Evolutionary conservation across 2,888 invertebrate genomes (phyloP).

Genomic region (Stomorhina lunata): DNA sequence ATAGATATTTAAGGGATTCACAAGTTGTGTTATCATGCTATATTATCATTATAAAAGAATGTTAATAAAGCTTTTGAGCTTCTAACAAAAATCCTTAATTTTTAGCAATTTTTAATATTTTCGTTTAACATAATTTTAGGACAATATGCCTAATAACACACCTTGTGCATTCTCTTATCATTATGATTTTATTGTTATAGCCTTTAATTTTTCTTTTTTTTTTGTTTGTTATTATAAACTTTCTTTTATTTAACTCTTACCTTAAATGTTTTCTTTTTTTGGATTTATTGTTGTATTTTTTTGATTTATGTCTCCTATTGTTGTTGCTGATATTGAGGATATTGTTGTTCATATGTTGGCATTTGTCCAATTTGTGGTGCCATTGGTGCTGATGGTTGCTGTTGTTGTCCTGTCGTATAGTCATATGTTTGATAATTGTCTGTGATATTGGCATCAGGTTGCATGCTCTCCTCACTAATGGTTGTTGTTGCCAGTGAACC

Average conservation of each 20-base stretch:
- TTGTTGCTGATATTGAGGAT: constrained; percentile 69
- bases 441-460: constrained; percentile 80
- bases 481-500: constrained; percentile 69
- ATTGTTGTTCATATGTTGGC: constrained; percentile 72
- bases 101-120: no score
- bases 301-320: constrained; percentile 57
- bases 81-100: no score
- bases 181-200: constrained; percentile 6
- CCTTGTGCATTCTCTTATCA: not conserved
- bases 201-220: constrained; percentile 8
- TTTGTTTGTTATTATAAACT: constrained; percentile 4
- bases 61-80: no score
- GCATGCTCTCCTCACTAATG: constrained; percentile 83
- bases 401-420: constrained; percentile 63
- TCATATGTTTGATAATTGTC: constrained; percentile 62
- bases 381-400: constrained; percentile 58
- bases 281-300: constrained; percentile 14
- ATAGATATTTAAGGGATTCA: no score
- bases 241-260: constrained; percentile 35
- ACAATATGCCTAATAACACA: no score
- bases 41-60: no score
- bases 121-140: no score
- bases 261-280: constrained; percentile 19
- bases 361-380: constrained; percentile 65
- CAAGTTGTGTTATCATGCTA: no score